Base-by-base conservation (phyloP, 1,140 invertebrate species). In the Drosophila prosaltans region DNA sequence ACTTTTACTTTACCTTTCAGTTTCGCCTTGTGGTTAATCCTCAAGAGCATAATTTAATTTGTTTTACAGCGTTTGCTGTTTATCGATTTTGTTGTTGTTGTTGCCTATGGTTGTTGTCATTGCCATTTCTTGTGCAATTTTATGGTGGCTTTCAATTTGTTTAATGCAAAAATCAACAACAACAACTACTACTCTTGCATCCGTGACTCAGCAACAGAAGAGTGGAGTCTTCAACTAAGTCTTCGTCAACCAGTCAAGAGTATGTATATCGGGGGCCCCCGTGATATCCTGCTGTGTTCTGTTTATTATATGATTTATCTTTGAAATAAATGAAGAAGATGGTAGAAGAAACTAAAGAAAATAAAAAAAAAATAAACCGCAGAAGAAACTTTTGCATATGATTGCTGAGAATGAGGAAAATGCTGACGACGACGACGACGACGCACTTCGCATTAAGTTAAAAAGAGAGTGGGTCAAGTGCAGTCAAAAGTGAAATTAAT, bases 401-500 rank as follows among this genome's bases (percentile, higher is more conserved):
- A 48, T 48, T 48, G 45, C 45, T 48, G 45, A 51, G 45, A 51
- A 51, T 51, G 45, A 51, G 45, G 45, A 51, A 51, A 51, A 51
- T 51, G 45, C 45, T 51, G 45, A 51, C 41, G 40, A 26, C 60
- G 41, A 21, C 26, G 11, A 40, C 8, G 39, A 40, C 39, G 39
- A n/a, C 57, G 72, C 76, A 80, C 65, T 83, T 80, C 76, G 68
- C 63, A 51, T 80, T 57, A 48, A 68, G 43, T 83, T 80, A 77
- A 80, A 73, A 80, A 66, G 69, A 86, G 82, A 88, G 84, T 88
- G 83, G 83, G 83, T 88, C 83, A 88, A 88, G 83, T 88, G 83
- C 83, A 88, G 83, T 77, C 83, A 88, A 88, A 88, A 88, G 83
- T 88, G 83, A 88, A 88, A 88, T 86, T 83, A 82, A 83, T 79